Percentiles rank a stretch among this genome's conserved stretches.
Evolutionary conservation across 1,140 invertebrate species (phyloP).

Genomic region (Pachypsylla venusta): DNA sequence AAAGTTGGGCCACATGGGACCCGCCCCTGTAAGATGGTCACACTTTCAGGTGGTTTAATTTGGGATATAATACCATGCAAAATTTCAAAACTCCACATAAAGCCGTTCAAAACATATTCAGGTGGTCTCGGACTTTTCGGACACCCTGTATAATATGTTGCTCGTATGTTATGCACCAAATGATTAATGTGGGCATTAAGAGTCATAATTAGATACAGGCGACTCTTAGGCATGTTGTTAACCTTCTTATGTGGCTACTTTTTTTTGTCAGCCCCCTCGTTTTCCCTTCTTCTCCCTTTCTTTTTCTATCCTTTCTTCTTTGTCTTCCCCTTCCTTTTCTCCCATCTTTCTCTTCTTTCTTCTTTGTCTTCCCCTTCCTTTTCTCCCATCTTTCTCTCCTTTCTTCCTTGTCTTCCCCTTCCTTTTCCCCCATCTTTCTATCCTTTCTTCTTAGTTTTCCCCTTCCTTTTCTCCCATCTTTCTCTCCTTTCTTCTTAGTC

Average conservation of each 20-base stretch:
- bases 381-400: not conserved
- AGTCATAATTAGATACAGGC: no score
- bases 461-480: not conserved
- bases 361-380: slow-evolving; percentile 7
- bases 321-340: slow-evolving; percentile 13
- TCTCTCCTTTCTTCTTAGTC: not conserved
- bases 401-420: not conserved
- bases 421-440: not conserved
- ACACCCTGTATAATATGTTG: no score
- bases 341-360: slow-evolving; percentile 16
- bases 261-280: not conserved
- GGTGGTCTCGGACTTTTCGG: no score
- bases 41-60: no score
- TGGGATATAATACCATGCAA: no score
- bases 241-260: not conserved
- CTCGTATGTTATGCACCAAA: no score
- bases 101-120: no score
- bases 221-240: no score
- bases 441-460: slow-evolving; percentile 16
- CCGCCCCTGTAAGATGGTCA: no score
- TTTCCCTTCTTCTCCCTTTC: not conserved
- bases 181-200: no score
- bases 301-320: not conserved
- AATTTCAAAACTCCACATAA: no score
- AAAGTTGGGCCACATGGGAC: no score